Evolutionary conservation across 1,140 invertebrate species (phyloP), one percentile per base, ranked within the genome.

Genomic region (Bombus terrestris): DNA sequence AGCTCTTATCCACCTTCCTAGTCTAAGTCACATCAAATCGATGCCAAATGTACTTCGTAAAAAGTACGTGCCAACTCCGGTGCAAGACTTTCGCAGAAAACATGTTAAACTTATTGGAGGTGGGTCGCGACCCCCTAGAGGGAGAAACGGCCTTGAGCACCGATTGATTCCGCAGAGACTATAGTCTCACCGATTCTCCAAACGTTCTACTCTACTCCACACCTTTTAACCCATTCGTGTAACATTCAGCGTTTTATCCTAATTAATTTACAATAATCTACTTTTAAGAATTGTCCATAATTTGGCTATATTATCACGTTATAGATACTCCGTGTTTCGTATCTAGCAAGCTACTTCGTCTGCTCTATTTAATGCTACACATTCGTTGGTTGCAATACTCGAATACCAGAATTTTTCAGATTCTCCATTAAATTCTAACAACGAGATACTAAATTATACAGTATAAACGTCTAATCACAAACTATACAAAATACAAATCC

Each of bases 101-200:
- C 59, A n/a, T n/a, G 25, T 25, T 28, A 4, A 59, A 28, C 47
- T 47, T 28, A 28, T 59, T 2, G 57, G 25, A 59, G 62, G n/a
- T 32, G 62, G n/a, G n/a, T 66, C 64, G 64, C 64, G 64, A 66
- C 32, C 64, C 32, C 15, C 28, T 72, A 13, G 39, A 41, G 39
- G 69, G 69, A 35, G 13, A 28, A 41, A 39, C 35, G 69, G 69
- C 69, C 69, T 72, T 72, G 69, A 72, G 37, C 39, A 12, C 12
- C 28, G 69, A 72, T 72, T 41, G 69, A 72, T 72, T 71, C 37
- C 69, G 37, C 69, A 6, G 18, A 71, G 37, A 12, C 69, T 71
- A 71, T 71, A 71, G 64, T 4, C 35, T 25, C 35, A 1, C 35
- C 10, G 18, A 28, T n/a, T 71, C 66, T 35, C 35, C 68, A 12